Evolutionary conservation across 2,888 invertebrate genomes (phyloP), one percentile per base, ranked within the genome.

Genomic region (Rotaria magnacalcarata): DNA sequence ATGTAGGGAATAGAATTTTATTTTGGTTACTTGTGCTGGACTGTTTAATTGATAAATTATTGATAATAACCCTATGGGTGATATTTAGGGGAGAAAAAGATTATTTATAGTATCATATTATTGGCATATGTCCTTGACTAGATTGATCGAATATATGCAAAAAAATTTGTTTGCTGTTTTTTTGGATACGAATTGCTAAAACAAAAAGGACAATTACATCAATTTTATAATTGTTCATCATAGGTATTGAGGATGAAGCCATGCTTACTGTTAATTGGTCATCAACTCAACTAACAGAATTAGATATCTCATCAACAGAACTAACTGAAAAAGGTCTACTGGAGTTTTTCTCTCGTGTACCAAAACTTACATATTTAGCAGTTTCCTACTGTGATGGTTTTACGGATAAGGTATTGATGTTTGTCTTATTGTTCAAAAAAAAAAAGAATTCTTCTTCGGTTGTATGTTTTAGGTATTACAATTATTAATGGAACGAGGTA

Each of bases 231-330:
- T 16, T 14, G 14, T 1, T 14, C 3, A 52, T 80, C 2, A 11
- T 90, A 96, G 96, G 94, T 90, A 93, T 99, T 16, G 94, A 95
- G 90, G 96, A 96, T 88, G 96, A 96, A 89, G 93, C 95, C 91
- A 94, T 99, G 87, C 95, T 95, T 94, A 94, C 95, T 90, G 97
- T 97, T 14, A 97, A 98, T 90, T 99, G 99, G 99, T 97, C 99
- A 91, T 34, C 80, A 27, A 95, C 96, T 3, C 88, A 89, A 24
- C 91, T 99, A 86, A 95, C 95, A 90, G 99, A 99, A 92, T 90
- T 99, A 88, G 99, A 99, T 90, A 94, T 99, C 86, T 96, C 97
- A 0, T 99, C 96, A 2, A 99, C 98, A 0, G 98, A 99, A 91
- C 92, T 99, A 87, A 95, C 95, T 5, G 94, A 96, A 0, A 97